phyloP scores from a whole-genome alignment of 2,113 vertebrate species.

The Corydoras sp. region DNA sequence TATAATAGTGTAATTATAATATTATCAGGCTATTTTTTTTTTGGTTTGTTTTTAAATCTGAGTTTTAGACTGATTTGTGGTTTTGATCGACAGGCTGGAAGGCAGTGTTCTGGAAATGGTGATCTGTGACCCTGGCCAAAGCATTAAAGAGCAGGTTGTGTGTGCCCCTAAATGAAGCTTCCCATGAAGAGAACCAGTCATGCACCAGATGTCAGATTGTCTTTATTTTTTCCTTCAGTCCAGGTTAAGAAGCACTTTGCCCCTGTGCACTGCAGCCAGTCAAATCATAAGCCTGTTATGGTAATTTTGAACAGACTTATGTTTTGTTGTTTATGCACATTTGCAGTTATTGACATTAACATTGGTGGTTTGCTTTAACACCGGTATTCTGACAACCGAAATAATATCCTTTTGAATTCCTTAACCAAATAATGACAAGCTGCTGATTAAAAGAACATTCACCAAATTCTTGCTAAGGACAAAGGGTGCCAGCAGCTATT shows the following conservation, averaged over 20 bases:
- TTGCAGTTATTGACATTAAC: too few species aligned
- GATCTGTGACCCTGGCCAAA: conserved; percentile 73
- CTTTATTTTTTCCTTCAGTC: conserved; percentile 2
- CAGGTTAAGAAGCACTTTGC: conserved; percentile 79
- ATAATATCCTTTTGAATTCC: too few species aligned
- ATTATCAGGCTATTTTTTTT: too few species aligned
- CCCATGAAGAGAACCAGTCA: conserved; percentile 57
- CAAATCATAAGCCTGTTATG: conserved; percentile 35
- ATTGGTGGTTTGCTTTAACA: too few species aligned
- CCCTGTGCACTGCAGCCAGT: conserved; percentile 59
- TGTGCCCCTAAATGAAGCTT: conserved; percentile 74
- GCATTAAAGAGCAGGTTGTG: conserved; percentile 66
- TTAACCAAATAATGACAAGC: too few species aligned
- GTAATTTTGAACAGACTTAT: conserved; percentile 12
- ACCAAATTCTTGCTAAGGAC: too few species aligned
- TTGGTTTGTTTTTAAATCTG: too few species aligned
- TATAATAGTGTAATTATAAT: too few species aligned
- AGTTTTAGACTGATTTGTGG: not conserved
- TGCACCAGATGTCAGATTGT: conserved; percentile 55
- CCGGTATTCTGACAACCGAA: too few species aligned
- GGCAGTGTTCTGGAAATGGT: conserved; percentile 72
- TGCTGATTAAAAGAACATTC: too few species aligned
- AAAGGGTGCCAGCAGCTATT: too few species aligned
- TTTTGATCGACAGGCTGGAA: conserved; percentile 54
- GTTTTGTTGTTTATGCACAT: too few species aligned